Percentiles rank a stretch among this genome's conserved stretches.
Conservation (phyloP, 1,140 invertebrate genomes). For the Penaeus japonicus region DNA sequence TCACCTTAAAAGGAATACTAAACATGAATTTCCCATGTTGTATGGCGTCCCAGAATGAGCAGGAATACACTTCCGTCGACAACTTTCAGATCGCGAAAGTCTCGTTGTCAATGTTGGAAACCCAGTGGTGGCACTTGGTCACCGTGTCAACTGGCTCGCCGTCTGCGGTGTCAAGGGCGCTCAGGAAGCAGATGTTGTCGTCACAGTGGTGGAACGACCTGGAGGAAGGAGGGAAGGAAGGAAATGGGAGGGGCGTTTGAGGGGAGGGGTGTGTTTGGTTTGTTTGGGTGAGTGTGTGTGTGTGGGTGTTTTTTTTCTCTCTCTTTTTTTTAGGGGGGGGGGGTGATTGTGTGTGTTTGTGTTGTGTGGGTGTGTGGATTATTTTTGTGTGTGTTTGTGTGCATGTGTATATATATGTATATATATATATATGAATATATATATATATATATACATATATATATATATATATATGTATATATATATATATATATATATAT, state of each 20-base stretch:
- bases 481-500: too few relatives aligned
- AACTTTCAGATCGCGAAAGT: conserved; percentile 48
- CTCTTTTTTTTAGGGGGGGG: not conserved
- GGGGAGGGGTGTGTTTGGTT: not conserved
- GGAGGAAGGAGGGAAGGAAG: not conserved
- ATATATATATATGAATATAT: too few relatives aligned
- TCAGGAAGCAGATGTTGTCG: conserved; percentile 37
- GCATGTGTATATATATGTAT: too few relatives aligned
- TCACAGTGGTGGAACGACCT: conserved; percentile 52
- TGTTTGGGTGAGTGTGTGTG: not conserved
- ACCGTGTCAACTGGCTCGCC: conserved; percentile 5
- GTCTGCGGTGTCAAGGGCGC: not conserved
- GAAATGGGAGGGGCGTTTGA: not conserved
- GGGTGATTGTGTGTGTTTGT: not conserved
- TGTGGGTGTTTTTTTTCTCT: too few relatives aligned
- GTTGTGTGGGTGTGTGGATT: not conserved
- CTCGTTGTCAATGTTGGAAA: conserved; percentile 19
- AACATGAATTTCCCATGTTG: conserved; percentile 22
- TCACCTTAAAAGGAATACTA: conserved; percentile 10
- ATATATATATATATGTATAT: too few relatives aligned
- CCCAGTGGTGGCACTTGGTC: conserved; percentile 25
- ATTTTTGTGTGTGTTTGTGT: too few relatives aligned
- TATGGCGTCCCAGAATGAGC: not conserved
- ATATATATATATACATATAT: too few relatives aligned
- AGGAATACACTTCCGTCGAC: not conserved